Evolutionary conservation across 2,888 invertebrate species (phyloP).

Genomic region (Artemia sp.): DNA sequence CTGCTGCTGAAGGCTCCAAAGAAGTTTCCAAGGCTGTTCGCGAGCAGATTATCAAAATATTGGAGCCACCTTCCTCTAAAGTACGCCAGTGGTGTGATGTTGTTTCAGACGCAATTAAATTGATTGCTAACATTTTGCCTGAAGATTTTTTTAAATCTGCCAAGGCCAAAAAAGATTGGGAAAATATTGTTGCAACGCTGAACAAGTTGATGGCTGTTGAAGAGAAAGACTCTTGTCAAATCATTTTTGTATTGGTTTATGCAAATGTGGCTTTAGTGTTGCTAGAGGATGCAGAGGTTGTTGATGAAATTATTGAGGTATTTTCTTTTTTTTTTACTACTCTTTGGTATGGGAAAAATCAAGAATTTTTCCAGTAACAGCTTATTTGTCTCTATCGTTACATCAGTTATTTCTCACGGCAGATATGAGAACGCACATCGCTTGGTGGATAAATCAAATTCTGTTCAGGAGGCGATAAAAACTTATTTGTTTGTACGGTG

Average conservation of each 20-base stretch:
- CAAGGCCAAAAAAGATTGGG: not conserved
- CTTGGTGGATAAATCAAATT: too few species aligned
- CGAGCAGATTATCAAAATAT: conserved; percentile 1
- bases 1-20: too few species aligned
- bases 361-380: too few species aligned
- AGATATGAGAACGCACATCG: too few species aligned
- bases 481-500: too few species aligned
- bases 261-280: conserved; percentile 50
- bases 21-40: not conserved
- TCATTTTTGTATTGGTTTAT: not conserved
- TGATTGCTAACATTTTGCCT: not conserved
- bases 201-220: not conserved
- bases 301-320: conserved; percentile 31
- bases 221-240: conserved; percentile 9
- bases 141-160: conserved; percentile 1
- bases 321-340: too few species aligned
- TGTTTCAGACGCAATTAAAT: not conserved
- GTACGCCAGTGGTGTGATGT: not conserved
- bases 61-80: conserved; percentile 4
- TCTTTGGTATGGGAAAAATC: too few species aligned
- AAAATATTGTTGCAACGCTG: not conserved
- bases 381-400: too few species aligned
- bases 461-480: too few species aligned
- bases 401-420: too few species aligned
- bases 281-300: conserved; percentile 51